phyloP scores from a whole-genome alignment of 1,140 invertebrate genomes.

The Cydia fagiglandana region DNA sequence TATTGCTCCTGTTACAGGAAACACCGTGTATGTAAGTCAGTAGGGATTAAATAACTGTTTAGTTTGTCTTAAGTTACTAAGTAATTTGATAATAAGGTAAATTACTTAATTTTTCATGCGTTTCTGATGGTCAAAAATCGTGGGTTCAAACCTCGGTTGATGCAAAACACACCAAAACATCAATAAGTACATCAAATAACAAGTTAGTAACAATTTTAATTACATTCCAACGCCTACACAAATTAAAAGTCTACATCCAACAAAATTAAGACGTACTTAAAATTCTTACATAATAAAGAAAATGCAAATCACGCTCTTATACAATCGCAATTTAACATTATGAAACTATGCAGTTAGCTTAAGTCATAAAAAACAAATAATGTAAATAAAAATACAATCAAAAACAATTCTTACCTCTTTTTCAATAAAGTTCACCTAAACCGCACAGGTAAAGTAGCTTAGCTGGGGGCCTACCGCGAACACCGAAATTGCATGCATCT shows the following conservation, averaged over 20 bases:
- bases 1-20: no score
- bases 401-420: not conserved
- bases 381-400: not conserved
- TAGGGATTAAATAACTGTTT: no score
- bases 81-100: no score
- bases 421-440: not conserved
- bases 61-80: no score
- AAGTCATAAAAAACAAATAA: not conserved
- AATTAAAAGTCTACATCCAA: not conserved
- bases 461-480: not conserved
- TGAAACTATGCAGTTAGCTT: not conserved
- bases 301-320: not conserved
- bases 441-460: not conserved
- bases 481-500: no score
- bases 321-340: not conserved
- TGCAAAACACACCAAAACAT: no score
- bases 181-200: no score
- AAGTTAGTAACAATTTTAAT: not conserved
- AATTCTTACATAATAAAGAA: not conserved
- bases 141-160: no score
- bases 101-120: no score
- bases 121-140: no score
- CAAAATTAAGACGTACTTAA: conserved; percentile 3
- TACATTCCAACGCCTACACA: not conserved
- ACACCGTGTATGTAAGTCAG: no score